Evolutionary conservation across 1,140 invertebrate genomes (phyloP).

Genomic region (Macrotrachela quadricornifera): DNA sequence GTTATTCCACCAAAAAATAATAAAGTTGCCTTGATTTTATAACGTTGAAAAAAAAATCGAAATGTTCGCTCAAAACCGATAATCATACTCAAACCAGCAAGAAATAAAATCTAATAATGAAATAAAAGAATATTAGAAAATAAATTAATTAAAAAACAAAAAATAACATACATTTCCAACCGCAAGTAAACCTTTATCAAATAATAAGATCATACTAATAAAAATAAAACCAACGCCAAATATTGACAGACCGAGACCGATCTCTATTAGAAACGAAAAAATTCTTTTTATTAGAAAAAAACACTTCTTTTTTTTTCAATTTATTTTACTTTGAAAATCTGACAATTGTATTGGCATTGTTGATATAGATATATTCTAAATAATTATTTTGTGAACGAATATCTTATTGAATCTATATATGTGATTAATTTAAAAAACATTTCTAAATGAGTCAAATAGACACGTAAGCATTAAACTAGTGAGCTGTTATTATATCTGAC

Average conservation of each 20-base stretch:
- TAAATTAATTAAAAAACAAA: background rate
- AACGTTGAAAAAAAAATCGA: constrained; percentile 89
- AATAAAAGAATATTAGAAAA: too few species aligned
- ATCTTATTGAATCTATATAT: too few species aligned
- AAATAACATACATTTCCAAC: constrained; percentile 78
- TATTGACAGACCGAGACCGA: constrained; percentile 80
- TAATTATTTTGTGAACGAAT: too few species aligned
- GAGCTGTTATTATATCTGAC: too few species aligned
- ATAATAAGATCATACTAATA: constrained; percentile 72
- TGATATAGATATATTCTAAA: too few species aligned
- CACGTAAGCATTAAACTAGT: too few species aligned
- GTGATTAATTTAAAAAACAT: too few species aligned
- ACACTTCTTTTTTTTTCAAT: background rate
- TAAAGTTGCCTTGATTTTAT: constrained; percentile 73
- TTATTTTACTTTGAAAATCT: too few species aligned
- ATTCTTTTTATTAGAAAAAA: background rate
- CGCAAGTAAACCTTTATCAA: constrained; percentile 89
- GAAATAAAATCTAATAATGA: constrained; percentile 60
- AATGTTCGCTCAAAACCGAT: constrained; percentile 85
- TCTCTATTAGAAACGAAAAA: constrained; percentile 57
- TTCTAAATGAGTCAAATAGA: too few species aligned
- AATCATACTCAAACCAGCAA: constrained; percentile 75
- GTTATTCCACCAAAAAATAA: constrained; percentile 84
- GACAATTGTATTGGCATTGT: too few species aligned
- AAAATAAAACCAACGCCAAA: constrained; percentile 90